phyloP scores from a whole-genome alignment of 2,888 invertebrate species.

The Drosophila yooni region DNA sequence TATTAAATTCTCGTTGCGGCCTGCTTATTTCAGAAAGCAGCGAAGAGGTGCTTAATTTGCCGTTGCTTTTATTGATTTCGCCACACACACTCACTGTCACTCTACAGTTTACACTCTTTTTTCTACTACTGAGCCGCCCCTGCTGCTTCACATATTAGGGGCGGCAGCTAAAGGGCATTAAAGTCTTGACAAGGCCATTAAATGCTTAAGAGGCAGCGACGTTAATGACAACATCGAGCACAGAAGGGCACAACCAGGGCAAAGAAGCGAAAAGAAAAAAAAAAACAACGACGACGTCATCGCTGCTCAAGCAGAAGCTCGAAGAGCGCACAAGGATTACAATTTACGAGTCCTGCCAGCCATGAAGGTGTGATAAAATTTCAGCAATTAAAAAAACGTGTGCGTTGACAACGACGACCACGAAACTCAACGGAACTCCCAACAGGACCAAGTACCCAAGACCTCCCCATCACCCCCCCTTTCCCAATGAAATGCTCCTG shows the following conservation, averaged over 20 bases:
- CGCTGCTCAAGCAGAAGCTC: constrained; percentile 51
- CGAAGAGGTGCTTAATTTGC: constrained; percentile 75
- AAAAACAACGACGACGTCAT: constrained; percentile 41
- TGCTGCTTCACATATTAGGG: constrained; percentile 58
- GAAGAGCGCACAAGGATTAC: constrained; percentile 73
- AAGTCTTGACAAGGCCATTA: constrained; percentile 82
- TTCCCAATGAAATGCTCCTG: neutral
- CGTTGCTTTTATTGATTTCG: constrained; percentile 78
- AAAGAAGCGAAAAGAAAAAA: constrained; percentile 9
- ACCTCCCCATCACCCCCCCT: neutral
- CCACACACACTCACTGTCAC: constrained; percentile 2
- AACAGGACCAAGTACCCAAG: constrained; percentile 35
- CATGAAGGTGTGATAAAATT: constrained; percentile 81
- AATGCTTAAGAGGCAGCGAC: constrained; percentile 80
- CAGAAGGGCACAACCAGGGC: constrained; percentile 44
- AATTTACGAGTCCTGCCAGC: constrained; percentile 79
- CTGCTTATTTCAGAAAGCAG: constrained; percentile 45
- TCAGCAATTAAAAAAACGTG: constrained; percentile 80
- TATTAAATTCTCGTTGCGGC: constrained; percentile 76
- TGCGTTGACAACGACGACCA: constrained; percentile 75
- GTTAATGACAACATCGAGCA: constrained; percentile 74
- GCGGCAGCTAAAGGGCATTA: constrained; percentile 77
- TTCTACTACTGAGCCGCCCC: constrained; percentile 8
- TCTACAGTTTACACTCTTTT: constrained; percentile 36
- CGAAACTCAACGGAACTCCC: constrained; percentile 33